These are phyloP conservation scores for Pristionchus entomophagus DNA, from an alignment of 2,888 invertebrate genomes.

Conservation along the genomic window DNA sequence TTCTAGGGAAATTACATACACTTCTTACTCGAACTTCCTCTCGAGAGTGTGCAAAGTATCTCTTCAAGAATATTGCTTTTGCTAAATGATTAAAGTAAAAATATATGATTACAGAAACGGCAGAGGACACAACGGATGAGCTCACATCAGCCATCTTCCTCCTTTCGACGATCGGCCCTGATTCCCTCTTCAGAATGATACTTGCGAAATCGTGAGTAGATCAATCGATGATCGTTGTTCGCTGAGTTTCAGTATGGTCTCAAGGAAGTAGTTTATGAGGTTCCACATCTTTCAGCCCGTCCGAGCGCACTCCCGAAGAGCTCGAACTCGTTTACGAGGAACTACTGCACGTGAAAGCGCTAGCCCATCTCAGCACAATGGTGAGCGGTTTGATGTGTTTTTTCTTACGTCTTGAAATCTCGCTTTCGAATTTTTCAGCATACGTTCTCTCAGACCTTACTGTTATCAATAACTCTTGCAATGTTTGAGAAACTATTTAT, in stretches of 20 bases:
- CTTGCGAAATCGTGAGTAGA: slow-evolving; percentile 85
- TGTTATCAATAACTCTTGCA: no score
- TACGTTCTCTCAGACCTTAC: no score
- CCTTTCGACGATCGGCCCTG: slow-evolving; percentile 85
- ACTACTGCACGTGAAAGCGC: slow-evolving; percentile 86
- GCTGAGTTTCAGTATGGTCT: not conserved
- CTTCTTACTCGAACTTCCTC: not conserved
- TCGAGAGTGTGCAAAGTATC: not conserved
- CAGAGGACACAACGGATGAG: slow-evolving; percentile 81
- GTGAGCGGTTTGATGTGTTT: slow-evolving; percentile 45
- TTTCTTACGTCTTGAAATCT: not conserved
- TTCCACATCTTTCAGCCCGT: slow-evolving; percentile 80
- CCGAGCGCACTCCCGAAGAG: slow-evolving; percentile 86
- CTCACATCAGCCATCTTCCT: slow-evolving; percentile 78
- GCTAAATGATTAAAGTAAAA: not conserved
- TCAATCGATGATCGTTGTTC: not conserved
- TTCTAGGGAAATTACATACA: not conserved
- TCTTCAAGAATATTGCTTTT: not conserved
- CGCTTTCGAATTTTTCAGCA: not conserved
- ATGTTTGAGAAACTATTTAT: no score
- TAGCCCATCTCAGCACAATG: slow-evolving; percentile 85
- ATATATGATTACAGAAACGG: slow-evolving; percentile 81
- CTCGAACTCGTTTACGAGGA: slow-evolving; percentile 88
- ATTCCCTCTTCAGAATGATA: slow-evolving; percentile 87
- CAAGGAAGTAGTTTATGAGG: not conserved